A percentile compares a stretch with the other conserved stretches of the same genome.
Evolutionary conservation across 2,113 vertebrate genomes (phyloP).

Genomic region (Xiphias gladius): DNA sequence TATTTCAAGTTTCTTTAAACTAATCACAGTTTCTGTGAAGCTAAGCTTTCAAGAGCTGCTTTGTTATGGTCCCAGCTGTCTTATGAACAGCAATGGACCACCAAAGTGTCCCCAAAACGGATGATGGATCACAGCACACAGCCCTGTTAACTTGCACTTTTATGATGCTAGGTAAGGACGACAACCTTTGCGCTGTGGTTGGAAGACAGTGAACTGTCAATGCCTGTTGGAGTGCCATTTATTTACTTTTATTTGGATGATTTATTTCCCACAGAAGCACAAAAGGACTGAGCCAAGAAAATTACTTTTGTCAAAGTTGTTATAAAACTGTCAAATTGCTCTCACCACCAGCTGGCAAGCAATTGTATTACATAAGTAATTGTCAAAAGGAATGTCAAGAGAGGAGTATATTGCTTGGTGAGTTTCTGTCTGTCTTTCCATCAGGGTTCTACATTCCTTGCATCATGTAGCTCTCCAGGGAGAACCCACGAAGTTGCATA

Average conservation of each 20-base stretch:
- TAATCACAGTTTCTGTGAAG: slow-evolving; percentile 34
- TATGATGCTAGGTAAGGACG: slow-evolving; percentile 55
- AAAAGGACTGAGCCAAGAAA: slow-evolving; percentile 72
- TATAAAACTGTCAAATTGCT: slow-evolving; percentile 81
- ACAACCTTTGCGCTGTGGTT: slow-evolving; percentile 16
- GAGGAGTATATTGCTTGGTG: slow-evolving; percentile 56
- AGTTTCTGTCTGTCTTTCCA: slow-evolving; percentile 48
- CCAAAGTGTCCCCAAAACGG: slow-evolving; percentile 61
- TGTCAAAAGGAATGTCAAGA: slow-evolving; percentile 74
- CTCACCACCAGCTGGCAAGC: slow-evolving; percentile 77
- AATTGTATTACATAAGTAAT: slow-evolving; percentile 78
- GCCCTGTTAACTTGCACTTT: slow-evolving; percentile 54
- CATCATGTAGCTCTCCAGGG: slow-evolving; percentile 2
- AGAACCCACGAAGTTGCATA: background rate
- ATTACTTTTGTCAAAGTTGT: slow-evolving; percentile 82
- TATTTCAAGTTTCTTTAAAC: slow-evolving; percentile 25
- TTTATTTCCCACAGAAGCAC: slow-evolving; percentile 72
- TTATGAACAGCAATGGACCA: slow-evolving; percentile 44
- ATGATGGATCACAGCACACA: slow-evolving; percentile 60
- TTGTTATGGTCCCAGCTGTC: slow-evolving; percentile 67
- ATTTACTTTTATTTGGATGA: slow-evolving; percentile 77
- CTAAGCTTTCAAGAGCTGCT: slow-evolving; percentile 64
- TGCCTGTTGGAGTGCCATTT: slow-evolving; percentile 62
- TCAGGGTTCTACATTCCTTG: slow-evolving; percentile 38
- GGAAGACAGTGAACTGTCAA: slow-evolving; percentile 74